phyloP scores from a whole-genome alignment of 1,140 invertebrate genomes.

The Scaptodrosophila lebanonensis region DNA sequence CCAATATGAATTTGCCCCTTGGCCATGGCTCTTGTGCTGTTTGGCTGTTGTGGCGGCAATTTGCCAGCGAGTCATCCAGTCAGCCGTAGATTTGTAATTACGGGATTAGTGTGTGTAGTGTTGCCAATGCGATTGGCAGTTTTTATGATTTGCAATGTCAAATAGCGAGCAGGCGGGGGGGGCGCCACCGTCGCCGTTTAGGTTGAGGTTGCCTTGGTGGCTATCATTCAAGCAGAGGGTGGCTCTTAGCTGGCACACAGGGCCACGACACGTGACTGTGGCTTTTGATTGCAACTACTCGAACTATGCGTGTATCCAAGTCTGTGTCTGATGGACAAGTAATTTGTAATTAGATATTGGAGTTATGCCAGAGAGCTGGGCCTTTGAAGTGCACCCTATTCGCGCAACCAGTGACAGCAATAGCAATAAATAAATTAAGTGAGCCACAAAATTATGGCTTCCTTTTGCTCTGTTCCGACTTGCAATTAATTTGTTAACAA shows the following conservation, averaged over 20 bases:
- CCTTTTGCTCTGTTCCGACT: conserved; percentile 1
- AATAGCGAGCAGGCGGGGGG: no score
- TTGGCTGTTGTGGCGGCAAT: no score
- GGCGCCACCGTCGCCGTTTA: no score
- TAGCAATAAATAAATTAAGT: conserved; percentile 16
- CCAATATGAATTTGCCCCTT: background rate
- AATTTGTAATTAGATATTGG: conserved; percentile 70
- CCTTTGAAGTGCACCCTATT: conserved; percentile 34
- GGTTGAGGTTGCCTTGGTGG: no score
- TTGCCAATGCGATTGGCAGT: conserved; percentile 55
- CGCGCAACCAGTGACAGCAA: background rate
- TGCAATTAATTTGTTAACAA: conserved; percentile 58
- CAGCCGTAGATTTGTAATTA: conserved; percentile 64
- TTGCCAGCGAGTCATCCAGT: conserved; percentile 26
- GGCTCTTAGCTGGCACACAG: no score
- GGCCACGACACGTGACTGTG: conserved; percentile 50
- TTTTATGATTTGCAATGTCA: conserved; percentile 31
- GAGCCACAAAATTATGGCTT: conserved; percentile 36
- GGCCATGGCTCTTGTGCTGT: no score
- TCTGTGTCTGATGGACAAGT: conserved; percentile 26
- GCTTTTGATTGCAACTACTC: no score
- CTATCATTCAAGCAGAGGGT: no score
- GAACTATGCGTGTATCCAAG: conserved; percentile 6
- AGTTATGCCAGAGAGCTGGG: conserved; percentile 14
- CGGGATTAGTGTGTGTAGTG: conserved; percentile 52